A percentile compares a stretch with the other conserved stretches of the same genome.
Evolutionary conservation across 2,888 invertebrate species (phyloP).

Genomic region (Pheosia gnoma): DNA sequence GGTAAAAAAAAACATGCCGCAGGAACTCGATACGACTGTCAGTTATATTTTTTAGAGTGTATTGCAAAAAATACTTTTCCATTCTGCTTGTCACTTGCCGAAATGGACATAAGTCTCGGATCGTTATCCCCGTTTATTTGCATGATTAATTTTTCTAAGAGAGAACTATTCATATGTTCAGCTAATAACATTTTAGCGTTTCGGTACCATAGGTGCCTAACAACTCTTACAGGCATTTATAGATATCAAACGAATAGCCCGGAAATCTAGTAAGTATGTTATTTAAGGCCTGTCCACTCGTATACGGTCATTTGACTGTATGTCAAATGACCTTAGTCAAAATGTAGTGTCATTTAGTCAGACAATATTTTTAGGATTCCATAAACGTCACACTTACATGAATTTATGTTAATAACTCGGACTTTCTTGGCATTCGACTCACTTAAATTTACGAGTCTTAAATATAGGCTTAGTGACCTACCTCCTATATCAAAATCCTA

Average conservation of each 20-base stretch:
- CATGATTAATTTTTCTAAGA: slow-evolving; percentile 24
- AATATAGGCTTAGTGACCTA: slow-evolving; percentile 17
- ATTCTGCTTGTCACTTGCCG: slow-evolving; percentile 30
- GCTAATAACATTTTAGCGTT: no score
- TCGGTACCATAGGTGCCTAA: no score
- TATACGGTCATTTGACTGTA: slow-evolving; percentile 13
- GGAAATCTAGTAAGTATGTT: neutral
- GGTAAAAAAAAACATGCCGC: slow-evolving; percentile 40
- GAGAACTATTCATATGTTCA: neutral
- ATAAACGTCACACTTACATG: slow-evolving; percentile 3
- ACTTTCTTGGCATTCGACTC: slow-evolving; percentile 2
- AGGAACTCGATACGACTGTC: slow-evolving; percentile 44
- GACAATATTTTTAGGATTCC: slow-evolving; percentile 6
- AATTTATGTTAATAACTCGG: slow-evolving; percentile 2
- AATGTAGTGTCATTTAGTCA: neutral
- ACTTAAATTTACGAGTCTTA: neutral
- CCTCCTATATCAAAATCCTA: slow-evolving; percentile 17
- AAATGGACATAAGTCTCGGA: slow-evolving; percentile 22
- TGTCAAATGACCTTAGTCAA: slow-evolving; percentile 15
- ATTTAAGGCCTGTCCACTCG: neutral
- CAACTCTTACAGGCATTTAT: neutral
- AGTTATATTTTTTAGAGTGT: slow-evolving; percentile 36
- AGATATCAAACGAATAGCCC: neutral
- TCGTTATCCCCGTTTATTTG: slow-evolving; percentile 28
- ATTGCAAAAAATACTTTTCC: slow-evolving; percentile 34